A percentile compares a stretch with the other conserved stretches of the same genome.
These are phyloP conservation scores for Rhagoletis zephyria DNA, from an alignment of 1,140 invertebrate species.

Conservation along the genomic window DNA sequence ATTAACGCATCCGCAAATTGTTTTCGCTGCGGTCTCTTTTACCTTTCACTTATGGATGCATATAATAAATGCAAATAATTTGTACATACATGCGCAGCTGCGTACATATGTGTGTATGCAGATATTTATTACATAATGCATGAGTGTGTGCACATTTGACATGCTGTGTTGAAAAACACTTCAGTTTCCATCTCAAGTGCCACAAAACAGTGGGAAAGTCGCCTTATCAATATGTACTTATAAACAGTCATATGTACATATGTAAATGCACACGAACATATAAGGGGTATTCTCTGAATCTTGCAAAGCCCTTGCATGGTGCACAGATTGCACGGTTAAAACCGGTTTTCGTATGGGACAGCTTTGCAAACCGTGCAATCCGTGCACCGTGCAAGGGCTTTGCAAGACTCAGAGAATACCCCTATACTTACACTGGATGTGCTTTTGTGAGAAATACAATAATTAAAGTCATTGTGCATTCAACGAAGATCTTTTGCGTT, in stretches of 20 bases:
- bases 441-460: conserved; percentile 14
- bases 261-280: neutral
- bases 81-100: neutral
- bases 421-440: too few relatives aligned
- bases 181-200: conserved; percentile 46
- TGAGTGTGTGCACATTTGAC: conserved; percentile 35
- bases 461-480: conserved; percentile 36
- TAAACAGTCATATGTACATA: neutral
- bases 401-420: too few relatives aligned
- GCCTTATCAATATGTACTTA: conserved; percentile 18
- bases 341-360: too few relatives aligned
- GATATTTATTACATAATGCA: too few relatives aligned
- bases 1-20: conserved; percentile 39
- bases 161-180: conserved; percentile 49
- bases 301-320: too few relatives aligned
- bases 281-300: too few relatives aligned
- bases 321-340: too few relatives aligned
- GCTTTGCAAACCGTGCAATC: too few relatives aligned
- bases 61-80: conserved; percentile 29
- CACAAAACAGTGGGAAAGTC: conserved; percentile 50
- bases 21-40: conserved; percentile 31
- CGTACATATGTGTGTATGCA: neutral
- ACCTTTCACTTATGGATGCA: neutral
- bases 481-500: neutral
- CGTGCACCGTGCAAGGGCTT: too few relatives aligned